These are phyloP conservation scores for Sprattus sprattus DNA, from an alignment of 2,113 vertebrate species.

Conservation along the genomic window DNA sequence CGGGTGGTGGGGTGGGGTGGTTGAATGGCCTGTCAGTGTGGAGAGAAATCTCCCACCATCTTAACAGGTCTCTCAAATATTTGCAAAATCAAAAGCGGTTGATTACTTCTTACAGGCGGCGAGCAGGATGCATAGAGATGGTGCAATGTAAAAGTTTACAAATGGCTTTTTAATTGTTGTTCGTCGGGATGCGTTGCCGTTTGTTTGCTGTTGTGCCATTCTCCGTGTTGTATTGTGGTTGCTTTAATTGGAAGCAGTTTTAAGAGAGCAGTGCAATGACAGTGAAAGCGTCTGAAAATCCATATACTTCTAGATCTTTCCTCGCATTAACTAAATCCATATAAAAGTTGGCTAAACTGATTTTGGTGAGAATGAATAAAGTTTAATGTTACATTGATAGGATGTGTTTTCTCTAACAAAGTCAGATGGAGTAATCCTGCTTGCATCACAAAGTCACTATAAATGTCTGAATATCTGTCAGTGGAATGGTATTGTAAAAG, in stretches of 20 bases:
- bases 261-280: neutral
- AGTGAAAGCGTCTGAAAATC: neutral
- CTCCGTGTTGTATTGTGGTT: conserved; percentile 27
- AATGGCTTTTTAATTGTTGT: conserved; percentile 47
- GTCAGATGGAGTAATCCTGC: neutral
- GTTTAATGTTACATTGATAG: neutral
- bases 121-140: conserved; percentile 33
- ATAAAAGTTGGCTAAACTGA: neutral
- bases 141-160: conserved; percentile 25
- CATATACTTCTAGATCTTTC: neutral
- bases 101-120: conserved; percentile 51
- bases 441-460: neutral
- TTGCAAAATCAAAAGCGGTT: conserved; percentile 62
- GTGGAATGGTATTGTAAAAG: conserved; percentile 67
- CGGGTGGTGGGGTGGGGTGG: conserved; percentile 58
- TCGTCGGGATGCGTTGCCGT: conserved; percentile 41
- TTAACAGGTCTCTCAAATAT: conserved; percentile 72
- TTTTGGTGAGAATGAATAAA: neutral
- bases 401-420: neutral
- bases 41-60: conserved; percentile 70
- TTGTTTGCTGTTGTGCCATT: conserved; percentile 46
- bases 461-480: conserved; percentile 68
- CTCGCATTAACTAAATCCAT: conserved; percentile 25
- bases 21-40: conserved; percentile 66
- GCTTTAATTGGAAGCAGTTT: conserved; percentile 59